Evolutionary conservation across 92 coral and sea anemone genomes (phyloP).

Genomic region (Anthopleura xanthogrammica): DNA sequence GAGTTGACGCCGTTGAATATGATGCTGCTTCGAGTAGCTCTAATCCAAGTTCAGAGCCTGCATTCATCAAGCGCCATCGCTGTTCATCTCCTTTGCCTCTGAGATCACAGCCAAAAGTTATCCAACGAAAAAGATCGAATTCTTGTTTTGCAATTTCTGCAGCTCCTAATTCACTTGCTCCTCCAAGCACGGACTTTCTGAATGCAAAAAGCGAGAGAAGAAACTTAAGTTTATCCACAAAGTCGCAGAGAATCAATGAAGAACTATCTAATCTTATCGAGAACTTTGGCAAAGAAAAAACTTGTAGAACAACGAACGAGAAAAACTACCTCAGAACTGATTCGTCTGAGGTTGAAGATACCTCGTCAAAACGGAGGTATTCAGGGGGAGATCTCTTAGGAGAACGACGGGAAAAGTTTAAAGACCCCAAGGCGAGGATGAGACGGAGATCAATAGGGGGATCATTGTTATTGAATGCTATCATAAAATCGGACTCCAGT

Average conservation of each 20-base stretch:
- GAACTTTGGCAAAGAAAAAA: conserved; percentile 14
- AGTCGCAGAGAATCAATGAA: conserved; percentile 6
- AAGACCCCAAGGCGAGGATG: conserved; percentile 2
- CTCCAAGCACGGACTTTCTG: background rate
- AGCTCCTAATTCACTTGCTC: background rate
- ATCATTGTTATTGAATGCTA: conserved; percentile 34
- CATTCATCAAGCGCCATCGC: background rate
- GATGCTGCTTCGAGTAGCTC: background rate
- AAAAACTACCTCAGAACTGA: background rate
- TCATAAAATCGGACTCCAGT: conserved; percentile 16
- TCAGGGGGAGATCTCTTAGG: conserved; percentile 26
- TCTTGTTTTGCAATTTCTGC: background rate
- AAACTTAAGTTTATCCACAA: background rate
- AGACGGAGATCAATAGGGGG: conserved; percentile 43
- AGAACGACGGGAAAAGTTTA: conserved; percentile 1
- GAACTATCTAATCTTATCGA: conserved; percentile 12
- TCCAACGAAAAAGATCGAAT: background rate
- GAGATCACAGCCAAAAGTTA: background rate
- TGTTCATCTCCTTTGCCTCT: background rate
- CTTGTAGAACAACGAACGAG: background rate
- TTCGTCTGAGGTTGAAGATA: background rate
- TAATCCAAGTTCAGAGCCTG: background rate
- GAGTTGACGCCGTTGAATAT: background rate
- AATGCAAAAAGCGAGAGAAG: background rate
- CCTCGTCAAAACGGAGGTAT: conserved; percentile 6